Evolutionary conservation across 1,140 invertebrate genomes (phyloP), one percentile per base, ranked within the genome.

Genomic region (Oscheius sp.): DNA sequence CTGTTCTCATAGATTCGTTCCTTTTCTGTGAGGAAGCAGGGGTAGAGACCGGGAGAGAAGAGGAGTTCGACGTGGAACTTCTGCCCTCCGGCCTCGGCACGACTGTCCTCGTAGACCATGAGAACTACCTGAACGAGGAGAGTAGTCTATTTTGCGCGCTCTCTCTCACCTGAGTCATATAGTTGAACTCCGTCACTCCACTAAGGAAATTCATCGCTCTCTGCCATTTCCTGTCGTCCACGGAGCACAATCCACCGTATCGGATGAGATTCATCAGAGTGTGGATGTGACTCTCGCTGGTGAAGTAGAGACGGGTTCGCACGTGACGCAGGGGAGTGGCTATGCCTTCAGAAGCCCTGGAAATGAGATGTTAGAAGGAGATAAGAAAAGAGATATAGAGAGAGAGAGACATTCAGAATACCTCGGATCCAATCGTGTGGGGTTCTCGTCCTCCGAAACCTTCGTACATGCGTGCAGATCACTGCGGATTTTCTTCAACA

Each of bases 271-370:
- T 98, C 52, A 99, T 88, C 65, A 99, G 86, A 3, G 95, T 98
- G 87, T 99, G 97, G 69, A 99, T 94, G 87, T 99, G 97, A 85
- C 93, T 96, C 87, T 99, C 97, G 85, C 94, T 97, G 2, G 97
- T 99, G 84, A 99, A 99, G 86, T 99, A 99, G 2, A 99, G 87
- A 15, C 97, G 89, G 1, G 95, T 97, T 34, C 95, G 88, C 2
- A 99, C 97, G 87, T 98, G 96, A 59, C 97, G 88, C 59, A 95
- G 93, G 58, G 96, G 96, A 85, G 94, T 95, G 55, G 94, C 94
- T 58, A 99, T 95, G 58, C 95, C 95, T 87, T 97, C 93, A 4
- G 95, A 97, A 55, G 83, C 82, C 59, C 82, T 77, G 31, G 18
- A 78, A 73, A 31, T 7, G 32, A 38, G 4, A n/a, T 45, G 18